These are phyloP conservation scores for Drosophila nigritarsus DNA, from an alignment of 2,888 invertebrate genomes.

Conservation along the genomic window DNA sequence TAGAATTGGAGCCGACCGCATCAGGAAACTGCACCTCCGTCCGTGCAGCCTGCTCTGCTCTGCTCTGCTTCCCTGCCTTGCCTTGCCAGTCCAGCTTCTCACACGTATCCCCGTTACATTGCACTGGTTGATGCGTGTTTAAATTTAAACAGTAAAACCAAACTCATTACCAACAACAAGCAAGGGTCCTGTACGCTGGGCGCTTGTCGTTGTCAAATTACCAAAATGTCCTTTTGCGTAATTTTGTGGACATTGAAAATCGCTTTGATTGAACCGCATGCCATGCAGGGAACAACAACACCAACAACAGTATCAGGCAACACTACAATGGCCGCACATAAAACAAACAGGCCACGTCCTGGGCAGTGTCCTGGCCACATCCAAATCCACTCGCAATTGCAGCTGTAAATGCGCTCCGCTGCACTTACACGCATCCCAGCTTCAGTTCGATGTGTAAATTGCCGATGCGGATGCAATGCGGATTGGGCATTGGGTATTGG, in stretches of 20 bases:
- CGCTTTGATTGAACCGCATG: slow-evolving; percentile 82
- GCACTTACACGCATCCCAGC: slow-evolving; percentile 73
- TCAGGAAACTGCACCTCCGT: slow-evolving; percentile 18
- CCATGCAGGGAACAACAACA: slow-evolving; percentile 54
- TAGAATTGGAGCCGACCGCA: slow-evolving; percentile 73
- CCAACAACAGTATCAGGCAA: slow-evolving; percentile 9
- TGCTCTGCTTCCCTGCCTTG: not conserved
- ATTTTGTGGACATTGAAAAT: slow-evolving; percentile 82
- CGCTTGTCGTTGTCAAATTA: slow-evolving; percentile 73
- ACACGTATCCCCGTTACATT: slow-evolving; percentile 21
- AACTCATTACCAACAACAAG: slow-evolving; percentile 80
- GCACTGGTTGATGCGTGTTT: slow-evolving; percentile 52
- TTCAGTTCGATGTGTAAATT: slow-evolving; percentile 51
- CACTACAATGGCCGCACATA: slow-evolving; percentile 78
- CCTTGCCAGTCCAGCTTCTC: not conserved
- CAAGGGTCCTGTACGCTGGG: slow-evolving; percentile 40
- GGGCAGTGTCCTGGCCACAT: slow-evolving; percentile 52
- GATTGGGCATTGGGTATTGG: slow-evolving; percentile 16
- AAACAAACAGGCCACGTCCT: slow-evolving; percentile 74
- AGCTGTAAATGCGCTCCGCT: slow-evolving; percentile 77
- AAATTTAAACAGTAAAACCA: slow-evolving; percentile 80
- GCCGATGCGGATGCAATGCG: slow-evolving; percentile 52
- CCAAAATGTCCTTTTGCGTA: slow-evolving; percentile 81
- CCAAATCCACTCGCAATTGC: slow-evolving; percentile 74
- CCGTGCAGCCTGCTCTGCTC: not conserved